Evolutionary conservation across 2,888 invertebrate genomes (phyloP).

Genomic region (Sphaeridia pumilis): DNA sequence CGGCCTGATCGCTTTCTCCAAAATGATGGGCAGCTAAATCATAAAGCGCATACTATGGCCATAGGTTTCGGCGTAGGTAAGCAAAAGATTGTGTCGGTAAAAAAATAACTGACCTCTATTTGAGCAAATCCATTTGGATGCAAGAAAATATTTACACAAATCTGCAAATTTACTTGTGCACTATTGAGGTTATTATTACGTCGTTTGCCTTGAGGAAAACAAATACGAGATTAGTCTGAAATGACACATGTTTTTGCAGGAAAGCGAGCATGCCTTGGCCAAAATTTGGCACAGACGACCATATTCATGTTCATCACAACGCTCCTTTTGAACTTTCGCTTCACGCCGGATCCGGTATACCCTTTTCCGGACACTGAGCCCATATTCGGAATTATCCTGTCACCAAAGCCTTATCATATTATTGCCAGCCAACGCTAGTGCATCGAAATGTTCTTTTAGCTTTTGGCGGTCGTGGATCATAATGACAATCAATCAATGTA

Average conservation of each 20-base stretch:
- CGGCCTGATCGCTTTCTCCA: slow-evolving; percentile 29
- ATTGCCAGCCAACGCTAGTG: too few relatives aligned
- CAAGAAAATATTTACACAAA: too few relatives aligned
- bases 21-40: slow-evolving; percentile 20
- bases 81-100: too few relatives aligned
- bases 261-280: slow-evolving; percentile 53
- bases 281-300: slow-evolving; percentile 51
- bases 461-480: too few relatives aligned
- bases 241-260: slow-evolving; percentile 43
- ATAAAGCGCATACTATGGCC: slow-evolving; percentile 18
- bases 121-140: too few relatives aligned
- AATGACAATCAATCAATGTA: too few relatives aligned
- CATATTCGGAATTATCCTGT: slow-evolving; percentile 48
- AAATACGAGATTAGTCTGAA: too few relatives aligned
- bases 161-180: too few relatives aligned
- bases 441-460: too few relatives aligned
- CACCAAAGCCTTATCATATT: slow-evolving; percentile 47
- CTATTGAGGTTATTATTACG: too few relatives aligned
- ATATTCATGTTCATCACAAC: slow-evolving; percentile 50
- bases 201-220: too few relatives aligned
- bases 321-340: slow-evolving; percentile 47
- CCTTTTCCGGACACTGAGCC: slow-evolving; percentile 44
- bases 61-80: slow-evolving; percentile 28
- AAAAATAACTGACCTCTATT: too few relatives aligned
- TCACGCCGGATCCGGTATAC: slow-evolving; percentile 42